phyloP scores from a whole-genome alignment of 2,888 invertebrate genomes.

The Oscheius sp. region DNA sequence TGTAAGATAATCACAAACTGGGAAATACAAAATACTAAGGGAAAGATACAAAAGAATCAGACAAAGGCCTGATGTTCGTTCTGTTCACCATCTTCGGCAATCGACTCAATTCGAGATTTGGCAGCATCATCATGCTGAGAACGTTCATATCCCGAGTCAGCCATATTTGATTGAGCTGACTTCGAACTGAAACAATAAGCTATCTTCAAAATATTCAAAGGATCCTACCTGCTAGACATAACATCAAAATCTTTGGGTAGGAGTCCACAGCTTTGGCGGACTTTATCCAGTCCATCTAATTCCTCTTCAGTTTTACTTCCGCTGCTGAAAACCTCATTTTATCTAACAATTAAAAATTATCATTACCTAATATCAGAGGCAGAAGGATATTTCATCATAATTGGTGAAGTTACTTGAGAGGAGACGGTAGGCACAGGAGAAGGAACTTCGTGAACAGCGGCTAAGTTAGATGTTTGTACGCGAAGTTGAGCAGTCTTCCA shows the following conservation, averaged over 20 bases:
- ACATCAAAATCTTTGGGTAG: slow-evolving; percentile 49
- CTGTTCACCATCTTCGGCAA: slow-evolving; percentile 8
- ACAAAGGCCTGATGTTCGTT: neutral
- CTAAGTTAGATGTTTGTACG: slow-evolving; percentile 4
- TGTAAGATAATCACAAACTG: slow-evolving; percentile 10
- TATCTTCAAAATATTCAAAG: neutral
- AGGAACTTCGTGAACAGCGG: slow-evolving; percentile 17
- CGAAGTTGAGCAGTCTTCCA: slow-evolving; percentile 25
- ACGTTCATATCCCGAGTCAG: slow-evolving; percentile 26
- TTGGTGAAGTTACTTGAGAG: slow-evolving; percentile 13
- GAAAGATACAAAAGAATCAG: neutral
- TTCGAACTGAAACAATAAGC: slow-evolving; percentile 1
- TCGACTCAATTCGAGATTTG: neutral
- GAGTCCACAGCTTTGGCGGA: slow-evolving; percentile 43
- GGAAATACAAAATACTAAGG: neutral
- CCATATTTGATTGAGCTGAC: slow-evolving; percentile 28
- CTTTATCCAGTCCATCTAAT: slow-evolving; percentile 4
- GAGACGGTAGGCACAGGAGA: slow-evolving; percentile 18
- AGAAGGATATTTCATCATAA: slow-evolving; percentile 15
- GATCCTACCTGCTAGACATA: slow-evolving; percentile 25
- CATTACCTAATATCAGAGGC: slow-evolving; percentile 18
- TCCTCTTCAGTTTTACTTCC: slow-evolving; percentile 17
- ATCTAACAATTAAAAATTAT: too few relatives aligned
- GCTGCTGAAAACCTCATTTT: neutral
- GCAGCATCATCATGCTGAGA: slow-evolving; percentile 12